Conservation (phyloP, 2,113 vertebrate genomes). For the Anoura caudifer region DNA sequence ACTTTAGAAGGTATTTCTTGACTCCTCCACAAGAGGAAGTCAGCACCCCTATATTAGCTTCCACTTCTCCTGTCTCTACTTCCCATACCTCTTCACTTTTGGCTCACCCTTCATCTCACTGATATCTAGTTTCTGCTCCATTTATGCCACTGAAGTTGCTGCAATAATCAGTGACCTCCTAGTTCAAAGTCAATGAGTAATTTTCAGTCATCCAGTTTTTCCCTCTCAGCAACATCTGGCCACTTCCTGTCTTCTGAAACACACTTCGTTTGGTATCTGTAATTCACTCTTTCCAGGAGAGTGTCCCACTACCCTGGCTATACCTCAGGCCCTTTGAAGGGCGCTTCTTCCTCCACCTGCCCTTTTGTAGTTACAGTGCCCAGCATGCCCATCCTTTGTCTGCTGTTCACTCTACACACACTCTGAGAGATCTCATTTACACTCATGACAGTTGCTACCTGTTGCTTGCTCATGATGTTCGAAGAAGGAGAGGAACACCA, state of each 20-base stretch:
- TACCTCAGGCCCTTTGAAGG: not conserved
- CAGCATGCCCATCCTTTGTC: not conserved
- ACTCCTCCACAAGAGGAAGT: not conserved
- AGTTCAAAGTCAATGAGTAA: not conserved
- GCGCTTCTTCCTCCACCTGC: not conserved
- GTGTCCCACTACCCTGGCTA: not conserved
- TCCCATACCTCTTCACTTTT: not conserved
- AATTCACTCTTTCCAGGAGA: not conserved
- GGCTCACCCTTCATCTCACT: not conserved
- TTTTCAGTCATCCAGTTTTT: not conserved
- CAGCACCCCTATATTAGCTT: not conserved
- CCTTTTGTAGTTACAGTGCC: not conserved
- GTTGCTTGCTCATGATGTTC: not conserved
- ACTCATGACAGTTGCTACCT: not conserved
- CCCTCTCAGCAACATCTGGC: not conserved
- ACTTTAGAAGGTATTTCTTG: not conserved
- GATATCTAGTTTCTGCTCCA: not conserved
- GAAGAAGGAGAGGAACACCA: not conserved
- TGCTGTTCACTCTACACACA: not conserved
- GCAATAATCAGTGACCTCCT: not conserved
- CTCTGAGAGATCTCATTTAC: not conserved
- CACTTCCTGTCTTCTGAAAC: not conserved
- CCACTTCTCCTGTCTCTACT: not conserved
- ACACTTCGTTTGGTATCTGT: not conserved
- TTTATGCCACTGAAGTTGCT: not conserved